These are phyloP conservation scores for Hydrocynus forskahlii DNA, from an alignment of 2,797 vertebrate species.

Conservation along the genomic window DNA sequence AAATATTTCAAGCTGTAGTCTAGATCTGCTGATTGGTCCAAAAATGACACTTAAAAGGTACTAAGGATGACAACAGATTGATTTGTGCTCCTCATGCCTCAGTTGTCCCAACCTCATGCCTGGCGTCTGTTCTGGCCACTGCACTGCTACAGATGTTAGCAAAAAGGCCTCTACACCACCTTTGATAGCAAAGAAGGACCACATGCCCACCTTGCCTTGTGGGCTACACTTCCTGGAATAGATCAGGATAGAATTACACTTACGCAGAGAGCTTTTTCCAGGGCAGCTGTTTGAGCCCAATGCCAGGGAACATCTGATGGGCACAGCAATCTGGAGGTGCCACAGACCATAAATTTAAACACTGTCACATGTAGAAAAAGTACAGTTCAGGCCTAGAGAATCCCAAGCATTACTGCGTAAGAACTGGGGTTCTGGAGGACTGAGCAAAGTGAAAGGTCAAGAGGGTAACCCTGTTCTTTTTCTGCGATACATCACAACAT, in stretches of 20 bases:
- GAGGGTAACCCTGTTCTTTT: not conserved
- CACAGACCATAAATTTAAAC: not conserved
- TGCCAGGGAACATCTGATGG: conserved; percentile 19
- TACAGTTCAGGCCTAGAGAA: conserved; percentile 1
- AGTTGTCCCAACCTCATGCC: too few relatives aligned
- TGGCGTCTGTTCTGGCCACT: conserved; percentile 1
- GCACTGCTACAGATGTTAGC: not conserved
- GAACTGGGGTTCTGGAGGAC: not conserved
- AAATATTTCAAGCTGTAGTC: not conserved
- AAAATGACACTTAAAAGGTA: not conserved
- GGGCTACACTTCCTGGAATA: not conserved
- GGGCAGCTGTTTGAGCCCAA: not conserved
- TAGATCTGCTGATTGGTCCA: not conserved
- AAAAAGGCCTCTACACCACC: too few relatives aligned
- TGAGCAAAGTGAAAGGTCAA: not conserved
- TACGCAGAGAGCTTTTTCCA: conserved; percentile 3
- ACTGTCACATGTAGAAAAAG: not conserved
- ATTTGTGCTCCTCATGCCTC: not conserved
- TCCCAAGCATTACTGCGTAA: not conserved
- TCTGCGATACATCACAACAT: not conserved
- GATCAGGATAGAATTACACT: not conserved
- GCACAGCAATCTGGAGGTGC: not conserved
- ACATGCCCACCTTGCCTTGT: not conserved
- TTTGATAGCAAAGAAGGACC: conserved; percentile 11
- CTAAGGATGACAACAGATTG: not conserved